Evolutionary conservation across 1,140 invertebrate species (phyloP), one percentile per base, ranked within the genome.

Genomic region (Homarus americanus): DNA sequence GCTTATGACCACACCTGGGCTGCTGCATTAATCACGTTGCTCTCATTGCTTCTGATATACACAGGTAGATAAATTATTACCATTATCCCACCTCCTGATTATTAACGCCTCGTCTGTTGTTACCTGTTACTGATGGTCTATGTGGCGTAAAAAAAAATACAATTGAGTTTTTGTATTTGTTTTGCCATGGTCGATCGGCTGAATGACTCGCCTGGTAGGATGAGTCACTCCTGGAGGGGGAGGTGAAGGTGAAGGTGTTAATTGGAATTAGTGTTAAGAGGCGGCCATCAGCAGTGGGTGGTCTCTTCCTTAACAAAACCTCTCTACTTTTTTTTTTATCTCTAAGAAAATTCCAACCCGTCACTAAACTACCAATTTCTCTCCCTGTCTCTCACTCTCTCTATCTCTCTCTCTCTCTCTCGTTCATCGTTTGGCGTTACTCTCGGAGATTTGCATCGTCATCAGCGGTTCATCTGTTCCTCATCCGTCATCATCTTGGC

Each of bases 391-490:
- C n/a, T n/a, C n/a, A n/a, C n/a, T n/a, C n/a, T n/a, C 79, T 32
- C n/a, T 17, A 84, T n/a, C 63, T 34, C 73, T 41, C n/a, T 69
- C 24, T 40, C 24, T 34, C 3, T 80, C 41, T 80, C 17, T 49
- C 78, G 12, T 24, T 80, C n/a, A 12, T 53, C 78, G 5, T 32
- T 40, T 53, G 28, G 5, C 34, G 53, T 58, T 44, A 32, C 28
- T 63, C 53, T 58, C 36, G 7, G 63, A 69, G 69, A 75, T 86
- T 66, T 86, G 83, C 83, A 28, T 73, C 83, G 83, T 86, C 83
- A 86, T 75, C 72, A 40, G 72, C 44, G 72, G 40, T 86, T 86
- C 83, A 86, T 86, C 83, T 86, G 34, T 76, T 86, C 28, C 83
- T 36, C 83, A 76, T 86, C 83, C 83, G 72, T 86, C 83, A 86